phyloP scores from a whole-genome alignment of 2,888 invertebrate genomes.

The Elegia similella region DNA sequence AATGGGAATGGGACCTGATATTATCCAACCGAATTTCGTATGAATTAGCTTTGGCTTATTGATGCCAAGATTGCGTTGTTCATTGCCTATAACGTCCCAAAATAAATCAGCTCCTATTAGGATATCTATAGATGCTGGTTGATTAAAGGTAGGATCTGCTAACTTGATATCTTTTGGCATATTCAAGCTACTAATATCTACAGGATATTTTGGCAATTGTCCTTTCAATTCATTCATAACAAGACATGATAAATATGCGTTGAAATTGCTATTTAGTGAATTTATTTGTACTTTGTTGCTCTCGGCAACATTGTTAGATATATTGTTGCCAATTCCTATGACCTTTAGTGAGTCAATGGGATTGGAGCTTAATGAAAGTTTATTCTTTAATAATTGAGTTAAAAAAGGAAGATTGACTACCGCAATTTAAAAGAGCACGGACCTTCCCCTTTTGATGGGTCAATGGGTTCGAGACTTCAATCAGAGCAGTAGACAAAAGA shows the following conservation, averaged over 20 bases:
- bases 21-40: too few relatives aligned
- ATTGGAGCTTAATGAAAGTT: constrained; percentile 20
- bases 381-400: constrained; percentile 20
- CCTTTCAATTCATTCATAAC: too few relatives aligned
- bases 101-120: too few relatives aligned
- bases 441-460: constrained; percentile 20
- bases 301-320: background rate
- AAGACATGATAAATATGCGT: too few relatives aligned
- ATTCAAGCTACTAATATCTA: too few relatives aligned
- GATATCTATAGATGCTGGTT: too few relatives aligned
- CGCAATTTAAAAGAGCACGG: constrained; percentile 26
- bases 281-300: constrained; percentile 4
- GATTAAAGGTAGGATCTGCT: too few relatives aligned
- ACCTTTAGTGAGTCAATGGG: constrained; percentile 22
- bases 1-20: too few relatives aligned
- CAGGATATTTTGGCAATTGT: too few relatives aligned
- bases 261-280: background rate
- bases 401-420: constrained; percentile 30
- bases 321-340: constrained; percentile 17
- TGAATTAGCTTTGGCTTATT: too few relatives aligned
- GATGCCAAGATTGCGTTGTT: background rate
- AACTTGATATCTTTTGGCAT: too few relatives aligned
- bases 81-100: too few relatives aligned
- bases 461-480: constrained; percentile 25
- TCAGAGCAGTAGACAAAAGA: constrained; percentile 25